Conservation (phyloP, 2,113 vertebrate genomes). For the Corapipo altera region DNA sequence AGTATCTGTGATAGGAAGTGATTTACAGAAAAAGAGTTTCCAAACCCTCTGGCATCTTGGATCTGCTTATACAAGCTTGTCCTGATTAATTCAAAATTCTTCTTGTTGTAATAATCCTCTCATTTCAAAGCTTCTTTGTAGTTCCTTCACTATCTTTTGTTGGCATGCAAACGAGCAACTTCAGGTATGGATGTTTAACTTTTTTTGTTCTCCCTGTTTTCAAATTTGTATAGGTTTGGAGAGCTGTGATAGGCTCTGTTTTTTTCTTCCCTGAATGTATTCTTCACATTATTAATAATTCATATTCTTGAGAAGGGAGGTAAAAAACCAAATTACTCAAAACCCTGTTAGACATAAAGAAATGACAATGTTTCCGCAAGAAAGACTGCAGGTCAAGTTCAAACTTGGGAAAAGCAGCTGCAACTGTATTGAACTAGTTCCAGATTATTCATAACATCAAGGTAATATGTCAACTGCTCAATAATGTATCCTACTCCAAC, state of each 20-base stretch:
- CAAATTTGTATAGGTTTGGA: neutral
- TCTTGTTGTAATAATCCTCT: slow-evolving; percentile 41
- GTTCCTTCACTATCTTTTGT: slow-evolving; percentile 37
- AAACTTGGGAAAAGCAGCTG: neutral
- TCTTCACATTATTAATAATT: slow-evolving; percentile 53
- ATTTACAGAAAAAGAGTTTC: slow-evolving; percentile 55
- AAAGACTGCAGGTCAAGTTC: slow-evolving; percentile 49
- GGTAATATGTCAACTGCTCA: slow-evolving; percentile 30
- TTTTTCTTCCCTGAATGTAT: slow-evolving; percentile 13
- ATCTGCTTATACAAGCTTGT: slow-evolving; percentile 33
- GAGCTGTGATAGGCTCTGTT: neutral
- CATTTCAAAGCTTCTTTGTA: slow-evolving; percentile 56
- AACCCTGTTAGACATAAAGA: slow-evolving; percentile 12
- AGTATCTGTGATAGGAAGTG: neutral
- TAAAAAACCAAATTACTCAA: neutral
- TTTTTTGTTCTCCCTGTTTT: slow-evolving; percentile 27
- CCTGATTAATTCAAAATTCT: slow-evolving; percentile 57
- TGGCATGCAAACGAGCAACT: slow-evolving; percentile 15
- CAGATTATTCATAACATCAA: slow-evolving; percentile 52
- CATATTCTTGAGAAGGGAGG: neutral
- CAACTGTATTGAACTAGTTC: neutral
- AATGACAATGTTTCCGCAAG: neutral
- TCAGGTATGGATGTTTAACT: slow-evolving; percentile 25
- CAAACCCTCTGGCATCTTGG: slow-evolving; percentile 16
- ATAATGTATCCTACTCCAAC: slow-evolving; percentile 41